Percentiles rank a stretch among this genome's conserved stretches.
These are phyloP conservation scores for Nymphicus hollandicus DNA, from an alignment of 2,113 vertebrate genomes.

Conservation along the genomic window DNA sequence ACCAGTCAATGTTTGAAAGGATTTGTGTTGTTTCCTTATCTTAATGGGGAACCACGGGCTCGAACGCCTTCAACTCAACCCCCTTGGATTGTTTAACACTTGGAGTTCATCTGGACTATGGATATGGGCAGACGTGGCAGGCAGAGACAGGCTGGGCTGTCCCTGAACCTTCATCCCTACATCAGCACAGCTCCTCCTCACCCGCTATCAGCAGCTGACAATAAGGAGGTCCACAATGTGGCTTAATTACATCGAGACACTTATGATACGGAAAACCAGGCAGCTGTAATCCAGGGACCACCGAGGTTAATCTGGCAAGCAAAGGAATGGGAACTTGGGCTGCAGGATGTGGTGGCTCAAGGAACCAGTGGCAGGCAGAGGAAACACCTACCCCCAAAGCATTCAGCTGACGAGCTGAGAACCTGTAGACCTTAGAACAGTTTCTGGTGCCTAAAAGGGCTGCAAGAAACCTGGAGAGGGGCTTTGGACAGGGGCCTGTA, in stretches of 20 bases:
- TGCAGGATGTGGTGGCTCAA: fast-evolving
- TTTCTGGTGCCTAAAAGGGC: neutral
- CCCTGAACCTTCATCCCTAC: neutral
- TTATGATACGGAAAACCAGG: neutral
- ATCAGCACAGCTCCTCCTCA: neutral
- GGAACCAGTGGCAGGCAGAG: neutral
- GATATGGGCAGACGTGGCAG: neutral
- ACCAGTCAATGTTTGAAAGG: neutral
- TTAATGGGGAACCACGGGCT: neutral
- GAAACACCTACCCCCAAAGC: neutral
- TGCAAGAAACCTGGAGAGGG: neutral
- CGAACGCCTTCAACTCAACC: neutral
- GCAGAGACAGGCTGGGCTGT: neutral
- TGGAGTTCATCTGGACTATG: neutral
- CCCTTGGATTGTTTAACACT: neutral
- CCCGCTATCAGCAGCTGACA: neutral
- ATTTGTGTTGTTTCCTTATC: slow-evolving; percentile 29
- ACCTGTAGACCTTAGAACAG: neutral
- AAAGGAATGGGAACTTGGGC: fast-evolving
- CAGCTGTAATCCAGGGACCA: neutral
- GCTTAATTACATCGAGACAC: neutral
- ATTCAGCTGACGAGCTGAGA: neutral
- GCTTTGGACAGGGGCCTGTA: neutral
- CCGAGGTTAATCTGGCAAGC: neutral
- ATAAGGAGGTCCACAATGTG: neutral